Conservation (phyloP, 2,888 invertebrate genomes). For the Brenthis hecate region DNA sequence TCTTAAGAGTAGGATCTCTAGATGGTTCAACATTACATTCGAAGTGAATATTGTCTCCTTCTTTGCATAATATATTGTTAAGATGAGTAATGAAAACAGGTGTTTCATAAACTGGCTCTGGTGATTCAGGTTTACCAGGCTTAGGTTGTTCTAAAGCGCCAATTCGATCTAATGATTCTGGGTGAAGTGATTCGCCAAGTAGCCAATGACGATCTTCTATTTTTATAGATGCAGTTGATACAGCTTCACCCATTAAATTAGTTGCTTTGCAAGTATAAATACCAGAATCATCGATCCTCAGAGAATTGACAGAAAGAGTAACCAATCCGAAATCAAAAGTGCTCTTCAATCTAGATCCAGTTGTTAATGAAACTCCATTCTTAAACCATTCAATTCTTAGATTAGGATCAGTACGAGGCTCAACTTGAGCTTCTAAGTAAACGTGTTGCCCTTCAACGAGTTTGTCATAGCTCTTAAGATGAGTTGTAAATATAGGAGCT, state of each 20-base stretch:
- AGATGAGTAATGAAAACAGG: slow-evolving; percentile 95
- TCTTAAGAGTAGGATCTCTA: slow-evolving; percentile 93
- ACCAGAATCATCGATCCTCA: slow-evolving; percentile 95
- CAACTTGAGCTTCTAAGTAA: slow-evolving; percentile 93
- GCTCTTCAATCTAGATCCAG: slow-evolving; percentile 94
- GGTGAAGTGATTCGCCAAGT: slow-evolving; percentile 92
- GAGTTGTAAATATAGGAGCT: slow-evolving; percentile 97
- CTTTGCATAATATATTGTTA: slow-evolving; percentile 93
- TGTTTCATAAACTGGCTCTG: slow-evolving; percentile 90
- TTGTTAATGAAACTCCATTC: slow-evolving; percentile 92
- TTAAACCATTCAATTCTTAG: slow-evolving; percentile 95
- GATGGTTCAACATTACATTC: slow-evolving; percentile 96
- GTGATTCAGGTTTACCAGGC: slow-evolving; percentile 84
- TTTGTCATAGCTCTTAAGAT: slow-evolving; percentile 92
- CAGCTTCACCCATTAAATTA: slow-evolving; percentile 96
- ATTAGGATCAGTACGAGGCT: slow-evolving; percentile 94
- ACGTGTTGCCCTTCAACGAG: slow-evolving; percentile 93
- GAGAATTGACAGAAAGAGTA: slow-evolving; percentile 92
- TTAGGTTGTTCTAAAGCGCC: slow-evolving; percentile 92
- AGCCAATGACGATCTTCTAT: slow-evolving; percentile 95
- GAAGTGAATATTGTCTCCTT: slow-evolving; percentile 94
- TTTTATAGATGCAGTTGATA: slow-evolving; percentile 94
- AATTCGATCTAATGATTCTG: slow-evolving; percentile 93
- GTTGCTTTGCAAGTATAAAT: slow-evolving; percentile 97
- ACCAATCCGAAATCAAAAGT: slow-evolving; percentile 99